These are phyloP conservation scores for Drosophila funebris DNA, from an alignment of 1,140 invertebrate species.

Conservation along the genomic window DNA sequence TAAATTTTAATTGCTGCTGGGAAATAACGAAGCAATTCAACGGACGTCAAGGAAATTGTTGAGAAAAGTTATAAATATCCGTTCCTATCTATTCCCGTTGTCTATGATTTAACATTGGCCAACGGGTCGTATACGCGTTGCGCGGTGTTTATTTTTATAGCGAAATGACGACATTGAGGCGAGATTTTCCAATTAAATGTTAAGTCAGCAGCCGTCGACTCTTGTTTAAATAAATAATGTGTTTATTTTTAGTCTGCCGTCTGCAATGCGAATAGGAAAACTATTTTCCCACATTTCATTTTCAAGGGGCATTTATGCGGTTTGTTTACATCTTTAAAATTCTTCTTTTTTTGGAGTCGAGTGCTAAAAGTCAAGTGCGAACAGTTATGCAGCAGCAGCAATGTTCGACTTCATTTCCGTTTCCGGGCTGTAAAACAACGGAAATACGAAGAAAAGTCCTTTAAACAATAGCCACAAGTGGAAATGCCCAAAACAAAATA, in stretches of 20 bases:
- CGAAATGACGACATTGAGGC: constrained; percentile 74
- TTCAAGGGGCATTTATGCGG: constrained; percentile 5
- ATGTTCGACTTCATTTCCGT: constrained; percentile 71
- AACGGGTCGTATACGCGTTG: constrained; percentile 40
- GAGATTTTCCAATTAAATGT: constrained; percentile 77
- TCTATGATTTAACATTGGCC: constrained; percentile 12
- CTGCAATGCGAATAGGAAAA: constrained; percentile 7
- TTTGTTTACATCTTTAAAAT: constrained; percentile 10
- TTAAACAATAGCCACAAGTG: constrained; percentile 69
- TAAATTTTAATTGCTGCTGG: constrained; percentile 60
- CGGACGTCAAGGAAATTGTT: constrained; percentile 51
- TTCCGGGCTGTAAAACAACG: constrained; percentile 52
- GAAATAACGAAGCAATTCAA: constrained; percentile 14
- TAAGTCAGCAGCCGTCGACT: constrained; percentile 30
- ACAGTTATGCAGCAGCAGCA: constrained; percentile 11
- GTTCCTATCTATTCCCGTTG: constrained; percentile 28
- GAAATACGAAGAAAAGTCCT: constrained; percentile 49
- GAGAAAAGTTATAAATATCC: constrained; percentile 63
- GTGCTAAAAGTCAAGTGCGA: constrained; percentile 31
- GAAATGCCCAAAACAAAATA: constrained; percentile 8
- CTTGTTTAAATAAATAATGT: constrained; percentile 66
- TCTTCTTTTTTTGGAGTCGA: constrained; percentile 14
- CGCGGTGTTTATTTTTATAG: constrained; percentile 64
- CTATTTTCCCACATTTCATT: constrained; percentile 41
- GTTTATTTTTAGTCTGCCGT: constrained; percentile 36